Base-by-base conservation (phyloP, 2,888 invertebrate genomes). In the Chironomus tentans region DNA sequence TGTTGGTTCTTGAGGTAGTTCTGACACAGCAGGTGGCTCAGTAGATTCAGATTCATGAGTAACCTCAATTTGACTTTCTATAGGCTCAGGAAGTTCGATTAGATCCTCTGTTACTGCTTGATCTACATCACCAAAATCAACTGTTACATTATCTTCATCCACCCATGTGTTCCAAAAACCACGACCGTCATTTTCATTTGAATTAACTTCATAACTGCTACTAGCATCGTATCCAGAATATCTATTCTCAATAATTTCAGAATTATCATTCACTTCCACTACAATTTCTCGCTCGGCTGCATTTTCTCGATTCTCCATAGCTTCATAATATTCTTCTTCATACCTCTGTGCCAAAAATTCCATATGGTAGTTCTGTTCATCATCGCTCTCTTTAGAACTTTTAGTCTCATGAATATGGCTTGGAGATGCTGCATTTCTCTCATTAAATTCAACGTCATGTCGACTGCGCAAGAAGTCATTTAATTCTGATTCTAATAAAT, bases 181-280 rank as follows among this genome's bases (percentile, higher is more conserved):
- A 7, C 38, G 38, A 38, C 38, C 38, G 10, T 38, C 38, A 38
- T 1, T 38, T 38, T 38, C 38, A 38, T 38, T 38, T 10, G 38
- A 38, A 38, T 38, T 10, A 38, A 6, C 28, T 28, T 10, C 38
- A 10, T 4, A 38, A 38, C 10, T 38, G 38, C 10, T 10, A 38
- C 38, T 38, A 7, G 38, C 2, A 10, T 1, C 38, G n/a, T n/a
- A n/a, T n/a, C n/a, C n/a, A n/a, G n/a, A n/a, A n/a, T n/a, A n/a
- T 38, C 1, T 1, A 38, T 38, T 2, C 10, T 7, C 38, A 38
- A 38, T 38, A 61, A 24, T 10, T 15, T 76, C 76, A 75, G 65
- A 76, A 79, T 77, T 56, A 77, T 76, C 76, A 21, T 65, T 5
- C 24, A 65, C 3, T 65, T 65, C 65, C 38, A 38, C 38, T 38